Evolutionary conservation across 1,140 invertebrate genomes (phyloP).

Genomic region (Dreissena rostriformis): DNA sequence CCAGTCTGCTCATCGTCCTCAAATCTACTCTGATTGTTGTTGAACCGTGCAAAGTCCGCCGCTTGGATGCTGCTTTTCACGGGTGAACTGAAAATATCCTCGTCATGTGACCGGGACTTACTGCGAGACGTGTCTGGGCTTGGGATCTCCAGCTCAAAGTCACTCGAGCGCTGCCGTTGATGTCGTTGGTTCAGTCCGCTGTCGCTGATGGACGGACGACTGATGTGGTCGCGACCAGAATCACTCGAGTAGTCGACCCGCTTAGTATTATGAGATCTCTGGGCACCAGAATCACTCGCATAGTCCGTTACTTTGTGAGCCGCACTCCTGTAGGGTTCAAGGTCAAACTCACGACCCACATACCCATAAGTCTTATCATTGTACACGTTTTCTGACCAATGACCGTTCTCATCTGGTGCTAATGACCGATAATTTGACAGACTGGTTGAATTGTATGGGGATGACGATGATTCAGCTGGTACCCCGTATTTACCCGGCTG

Average conservation of each 20-base stretch:
- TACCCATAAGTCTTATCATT: constrained; percentile 36
- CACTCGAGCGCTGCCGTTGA: constrained; percentile 22
- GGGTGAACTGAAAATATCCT: constrained; percentile 37
- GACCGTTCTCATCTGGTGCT: constrained; percentile 16
- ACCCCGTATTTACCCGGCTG: constrained; percentile 62
- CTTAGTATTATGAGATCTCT: neutral
- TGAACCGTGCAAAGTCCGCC: constrained; percentile 31
- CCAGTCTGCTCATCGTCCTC: neutral
- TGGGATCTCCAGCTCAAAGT: constrained; percentile 51
- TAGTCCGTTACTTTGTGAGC: constrained; percentile 32
- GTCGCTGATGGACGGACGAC: constrained; percentile 20
- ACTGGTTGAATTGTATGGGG: constrained; percentile 33
- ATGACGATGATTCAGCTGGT: constrained; percentile 41
- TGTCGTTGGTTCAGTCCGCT: constrained; percentile 41
- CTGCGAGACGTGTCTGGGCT: constrained; percentile 40
- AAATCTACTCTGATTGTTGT: constrained; percentile 33
- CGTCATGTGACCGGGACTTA: constrained; percentile 29
- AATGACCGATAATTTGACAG: constrained; percentile 28
- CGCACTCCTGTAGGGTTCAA: constrained; percentile 33
- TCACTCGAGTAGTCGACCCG: neutral
- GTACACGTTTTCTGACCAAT: constrained; percentile 28
- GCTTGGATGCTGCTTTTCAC: constrained; percentile 24
- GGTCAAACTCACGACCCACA: constrained; percentile 27
- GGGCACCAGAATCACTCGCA: constrained; percentile 35
- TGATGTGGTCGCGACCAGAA: neutral